Base-by-base conservation (phyloP, 2,797 vertebrate genomes). In the Prunella strophiata region DNA sequence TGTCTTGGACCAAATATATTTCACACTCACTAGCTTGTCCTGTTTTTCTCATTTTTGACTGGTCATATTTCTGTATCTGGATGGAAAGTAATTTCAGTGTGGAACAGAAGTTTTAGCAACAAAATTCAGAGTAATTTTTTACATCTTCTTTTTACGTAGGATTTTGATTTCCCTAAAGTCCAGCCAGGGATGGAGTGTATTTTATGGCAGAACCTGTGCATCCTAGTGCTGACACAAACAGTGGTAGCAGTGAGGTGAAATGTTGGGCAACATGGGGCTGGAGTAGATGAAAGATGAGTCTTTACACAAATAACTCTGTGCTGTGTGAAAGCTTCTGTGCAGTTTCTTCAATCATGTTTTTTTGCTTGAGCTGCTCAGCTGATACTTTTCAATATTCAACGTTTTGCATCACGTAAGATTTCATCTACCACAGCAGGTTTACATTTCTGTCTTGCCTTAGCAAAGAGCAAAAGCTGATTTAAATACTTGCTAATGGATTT, bases 211-310 rank as follows among this genome's bases (percentile, higher is more conserved):
- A 91, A 9, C 17, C 45, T 86, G 52, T 81, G 59, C 34, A 52
- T 90, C 58, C 73, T 75, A 72, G 19, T 97, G 62, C 59, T 94
- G 68, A 72, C 20, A 13, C 22, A 47, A 78, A 71, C 84, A 70
- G 71, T 43, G 77, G 59, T 32, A 82, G 86, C 54, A 81, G 66
- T 43, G 77, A 90, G 63, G 36, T 81, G 81, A 95, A 94, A 74
- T 85, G 63, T 73, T 76, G 52, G 54, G 76, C 73, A 93, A 36
- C 26, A 11, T 15, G 43, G 54, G 40, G 34, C 58, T 75, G 43
- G 42, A 79, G 40, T 74, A 38, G 68, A 68, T 91, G 89, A 68
- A 79, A 84, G 67, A 91, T 38, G 34, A 77, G 11, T 63, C 66
- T 91, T 82, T 75, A 57, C 68, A 30, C 75, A 93, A 84, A 51